Evolutionary conservation across 1,140 invertebrate genomes (phyloP).

Genomic region (Acromyrmex heyeri): DNA sequence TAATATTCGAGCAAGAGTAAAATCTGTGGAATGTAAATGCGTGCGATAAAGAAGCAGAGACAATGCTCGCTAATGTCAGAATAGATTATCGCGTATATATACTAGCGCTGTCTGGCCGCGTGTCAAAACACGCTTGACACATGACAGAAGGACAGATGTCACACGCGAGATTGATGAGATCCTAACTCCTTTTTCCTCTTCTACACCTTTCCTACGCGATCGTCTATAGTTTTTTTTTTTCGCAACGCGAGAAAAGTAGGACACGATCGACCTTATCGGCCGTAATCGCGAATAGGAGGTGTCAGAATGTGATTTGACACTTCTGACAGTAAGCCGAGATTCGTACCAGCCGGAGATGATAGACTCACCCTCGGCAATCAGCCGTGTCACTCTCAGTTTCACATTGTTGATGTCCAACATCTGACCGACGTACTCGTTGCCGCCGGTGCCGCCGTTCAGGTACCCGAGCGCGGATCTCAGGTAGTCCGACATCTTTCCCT

Average conservation of each 20-base stretch:
- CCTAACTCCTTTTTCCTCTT: background rate
- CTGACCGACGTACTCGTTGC: constrained; percentile 96
- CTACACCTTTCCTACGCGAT: background rate
- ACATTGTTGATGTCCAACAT: constrained; percentile 95
- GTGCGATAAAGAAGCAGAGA: background rate
- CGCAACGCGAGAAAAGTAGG: background rate
- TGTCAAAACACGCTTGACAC: constrained; percentile 78
- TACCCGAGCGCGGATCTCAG: constrained; percentile 84
- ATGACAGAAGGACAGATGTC: constrained; percentile 66
- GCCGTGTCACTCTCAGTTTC: constrained; percentile 95
- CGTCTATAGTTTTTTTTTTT: background rate
- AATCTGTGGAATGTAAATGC: background rate
- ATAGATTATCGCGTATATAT: background rate
- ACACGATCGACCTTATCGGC: background rate
- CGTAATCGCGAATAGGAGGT: constrained; percentile 24
- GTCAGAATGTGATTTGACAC: constrained; percentile 22
- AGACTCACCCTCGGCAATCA: constrained; percentile 96
- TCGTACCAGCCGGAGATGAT: constrained; percentile 30
- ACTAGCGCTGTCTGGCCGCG: constrained; percentile 45
- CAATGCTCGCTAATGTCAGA: background rate
- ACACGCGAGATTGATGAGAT: background rate
- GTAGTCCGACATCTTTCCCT: constrained; percentile 84
- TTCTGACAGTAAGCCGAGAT: background rate
- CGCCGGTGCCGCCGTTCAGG: constrained; percentile 80
- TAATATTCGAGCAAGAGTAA: background rate